Evolutionary conservation across 2,113 vertebrate genomes (phyloP), one percentile per base, ranked within the genome.

Genomic region (Gopherus evgoodei): DNA sequence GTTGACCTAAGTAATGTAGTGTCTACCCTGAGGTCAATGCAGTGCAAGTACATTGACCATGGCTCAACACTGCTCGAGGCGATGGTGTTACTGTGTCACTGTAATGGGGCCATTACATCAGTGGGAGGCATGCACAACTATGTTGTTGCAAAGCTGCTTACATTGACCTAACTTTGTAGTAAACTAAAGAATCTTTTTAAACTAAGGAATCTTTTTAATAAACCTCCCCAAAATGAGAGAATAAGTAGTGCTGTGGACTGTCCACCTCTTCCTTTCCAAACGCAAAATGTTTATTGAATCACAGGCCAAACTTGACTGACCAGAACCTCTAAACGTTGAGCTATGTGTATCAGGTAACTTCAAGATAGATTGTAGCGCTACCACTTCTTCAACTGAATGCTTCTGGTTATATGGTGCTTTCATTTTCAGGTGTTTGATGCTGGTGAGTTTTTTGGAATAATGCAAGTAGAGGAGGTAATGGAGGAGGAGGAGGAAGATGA

Each of bases 371-470:
- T 59, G 11, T 35, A 42, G 6, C 35, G 42, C n/a, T 81, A 5
- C 10, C 59, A 3, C n/a, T 21, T 92, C n/a, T 21, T 92, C 42
- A 69, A 29, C 11, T 53, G 35, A 1, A 12, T 84, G n/a, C 21
- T 44, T 80, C 8, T 11, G 42, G 2, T 44, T 87, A 62, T 91
- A 3, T 92, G 11, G 42, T 11, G 4, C 27, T 90, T 93, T 62
- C 82, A 1, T 35, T 92, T 59, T n/a, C 91, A 99, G 99, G 96
- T 99, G 4, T 99, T 99, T 88, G 99, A 99, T 95, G 99, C 99
- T 0, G 99, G 99, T 11, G 99, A 99, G 27, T 98, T 99, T 94
- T 99, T 99, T 2, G 99, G 99, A n/a, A 99, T 99, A 88, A 99
- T 99, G 99, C 99, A 98, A 44, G 97, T 99, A 80, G 98, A 99